Evolutionary conservation across 1,140 invertebrate species (phyloP).

Genomic region (Sycobia sp.): DNA sequence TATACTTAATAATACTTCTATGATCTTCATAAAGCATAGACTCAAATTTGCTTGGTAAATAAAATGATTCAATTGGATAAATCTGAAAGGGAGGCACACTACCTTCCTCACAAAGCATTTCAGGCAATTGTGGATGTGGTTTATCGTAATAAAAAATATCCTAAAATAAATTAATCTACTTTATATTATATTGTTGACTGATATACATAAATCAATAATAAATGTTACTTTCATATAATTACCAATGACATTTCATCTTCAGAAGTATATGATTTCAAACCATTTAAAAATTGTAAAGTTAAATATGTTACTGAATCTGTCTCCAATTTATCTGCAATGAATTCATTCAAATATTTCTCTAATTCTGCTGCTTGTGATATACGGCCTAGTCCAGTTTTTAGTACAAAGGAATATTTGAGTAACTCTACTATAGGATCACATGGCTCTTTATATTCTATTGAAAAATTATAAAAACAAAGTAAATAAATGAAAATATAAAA

Average conservation of each 20-base stretch:
- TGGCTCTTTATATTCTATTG: conserved; percentile 23
- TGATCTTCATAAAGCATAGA: conserved; percentile 37
- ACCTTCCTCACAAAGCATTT: conserved; percentile 34
- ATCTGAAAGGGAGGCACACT: conserved; percentile 46
- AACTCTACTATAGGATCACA: conserved; percentile 51
- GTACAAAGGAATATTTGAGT: conserved; percentile 49
- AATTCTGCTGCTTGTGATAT: conserved; percentile 44
- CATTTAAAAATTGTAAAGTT: conserved; percentile 45
- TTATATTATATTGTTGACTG: too few species aligned
- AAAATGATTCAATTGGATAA: conserved; percentile 52
- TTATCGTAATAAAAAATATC: conserved; percentile 51
- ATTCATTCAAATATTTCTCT: conserved; percentile 43
- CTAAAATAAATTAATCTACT: conserved; percentile 34
- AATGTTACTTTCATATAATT: not conserved
- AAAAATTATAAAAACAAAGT: not conserved
- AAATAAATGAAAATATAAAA: not conserved
- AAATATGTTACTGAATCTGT: conserved; percentile 36
- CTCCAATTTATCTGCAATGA: conserved; percentile 30
- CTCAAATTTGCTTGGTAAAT: conserved; percentile 49
- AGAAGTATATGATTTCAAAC: conserved; percentile 45
- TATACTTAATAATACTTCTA: conserved; percentile 28
- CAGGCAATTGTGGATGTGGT: conserved; percentile 46
- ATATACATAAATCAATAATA: too few species aligned
- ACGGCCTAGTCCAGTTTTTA: conserved; percentile 40
- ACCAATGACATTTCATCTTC: conserved; percentile 40